Conservation (phyloP, 2,888 invertebrate species). For the Melipona bicolor region DNA sequence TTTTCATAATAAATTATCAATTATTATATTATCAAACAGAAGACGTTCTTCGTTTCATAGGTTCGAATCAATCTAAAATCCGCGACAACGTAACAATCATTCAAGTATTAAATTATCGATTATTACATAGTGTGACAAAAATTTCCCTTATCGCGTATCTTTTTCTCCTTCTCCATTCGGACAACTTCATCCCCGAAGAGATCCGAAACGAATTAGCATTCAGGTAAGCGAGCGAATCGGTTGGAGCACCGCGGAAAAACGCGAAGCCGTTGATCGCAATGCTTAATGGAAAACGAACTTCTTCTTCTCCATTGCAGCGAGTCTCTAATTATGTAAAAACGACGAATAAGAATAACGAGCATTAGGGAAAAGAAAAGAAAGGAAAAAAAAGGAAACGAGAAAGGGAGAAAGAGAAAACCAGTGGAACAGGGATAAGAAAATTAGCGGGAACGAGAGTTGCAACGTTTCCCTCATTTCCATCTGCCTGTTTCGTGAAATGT, state of each 20-base stretch:
- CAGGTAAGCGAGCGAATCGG: constrained; percentile 19
- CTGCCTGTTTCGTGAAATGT: constrained; percentile 13
- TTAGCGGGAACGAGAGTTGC: constrained; percentile 24
- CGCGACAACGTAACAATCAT: too few relatives aligned
- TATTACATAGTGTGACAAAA: too few relatives aligned
- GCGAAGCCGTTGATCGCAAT: constrained; percentile 39
- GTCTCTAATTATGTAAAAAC: constrained; percentile 44
- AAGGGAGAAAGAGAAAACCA: too few relatives aligned
- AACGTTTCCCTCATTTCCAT: constrained; percentile 13
- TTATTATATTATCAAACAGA: too few relatives aligned
- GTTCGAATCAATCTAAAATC: too few relatives aligned
- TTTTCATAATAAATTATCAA: too few relatives aligned
- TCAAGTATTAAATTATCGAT: too few relatives aligned
- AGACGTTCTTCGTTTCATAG: too few relatives aligned
- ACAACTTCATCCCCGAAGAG: too few relatives aligned
- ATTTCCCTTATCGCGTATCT: too few relatives aligned
- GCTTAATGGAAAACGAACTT: constrained; percentile 50
- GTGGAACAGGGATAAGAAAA: constrained; percentile 3
- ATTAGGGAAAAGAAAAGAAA: neutral
- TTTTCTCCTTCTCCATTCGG: too few relatives aligned
- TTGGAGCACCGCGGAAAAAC: constrained; percentile 4
- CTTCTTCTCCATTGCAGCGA: constrained; percentile 18
- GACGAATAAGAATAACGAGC: constrained; percentile 38
- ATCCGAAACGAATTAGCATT: constrained; percentile 26
- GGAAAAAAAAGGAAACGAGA: neutral